phyloP scores from a whole-genome alignment of 2,113 vertebrate genomes.

The Trogon surrucura region DNA sequence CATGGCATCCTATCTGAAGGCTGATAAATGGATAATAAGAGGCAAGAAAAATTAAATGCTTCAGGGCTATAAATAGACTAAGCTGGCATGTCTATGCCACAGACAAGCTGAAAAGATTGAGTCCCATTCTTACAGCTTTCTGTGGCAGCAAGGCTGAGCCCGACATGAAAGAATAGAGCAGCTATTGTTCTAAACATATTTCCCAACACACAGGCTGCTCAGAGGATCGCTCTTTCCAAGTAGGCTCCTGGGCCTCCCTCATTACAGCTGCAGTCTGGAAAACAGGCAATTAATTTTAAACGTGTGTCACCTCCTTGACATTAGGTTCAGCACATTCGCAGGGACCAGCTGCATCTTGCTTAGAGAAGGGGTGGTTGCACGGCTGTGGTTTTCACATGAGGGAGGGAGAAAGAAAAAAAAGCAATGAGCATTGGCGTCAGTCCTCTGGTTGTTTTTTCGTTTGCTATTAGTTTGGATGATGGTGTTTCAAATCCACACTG shows the following conservation, averaged over 20 bases:
- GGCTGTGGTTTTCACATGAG: not conserved
- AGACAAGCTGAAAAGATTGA: conserved; percentile 44
- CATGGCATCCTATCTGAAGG: not conserved
- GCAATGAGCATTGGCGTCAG: not conserved
- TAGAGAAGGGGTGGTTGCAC: not conserved
- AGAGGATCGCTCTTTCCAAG: conserved; percentile 4
- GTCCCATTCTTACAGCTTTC: conserved; percentile 19
- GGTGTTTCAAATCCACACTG: not conserved
- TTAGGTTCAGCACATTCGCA: not conserved
- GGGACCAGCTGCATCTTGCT: not conserved
- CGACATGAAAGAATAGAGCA: conserved; percentile 31
- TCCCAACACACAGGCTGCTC: conserved; percentile 34
- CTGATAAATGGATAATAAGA: conserved; percentile 42
- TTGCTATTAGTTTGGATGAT: not conserved
- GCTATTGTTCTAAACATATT: conserved; percentile 48
- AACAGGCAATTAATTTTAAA: conserved; percentile 51
- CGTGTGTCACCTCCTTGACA: not conserved
- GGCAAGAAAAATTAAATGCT: conserved; percentile 49
- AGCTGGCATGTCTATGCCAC: not conserved
- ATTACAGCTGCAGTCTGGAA: conserved; percentile 56
- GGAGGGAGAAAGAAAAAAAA: not conserved
- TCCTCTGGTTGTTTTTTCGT: not conserved
- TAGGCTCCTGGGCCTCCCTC: conserved; percentile 7
- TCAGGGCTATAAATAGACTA: conserved; percentile 44
- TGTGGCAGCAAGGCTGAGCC: not conserved